Evolutionary conservation across 2,888 invertebrate genomes (phyloP), one percentile per base, ranked within the genome.

Genomic region (Hylaea fasciaria): DNA sequence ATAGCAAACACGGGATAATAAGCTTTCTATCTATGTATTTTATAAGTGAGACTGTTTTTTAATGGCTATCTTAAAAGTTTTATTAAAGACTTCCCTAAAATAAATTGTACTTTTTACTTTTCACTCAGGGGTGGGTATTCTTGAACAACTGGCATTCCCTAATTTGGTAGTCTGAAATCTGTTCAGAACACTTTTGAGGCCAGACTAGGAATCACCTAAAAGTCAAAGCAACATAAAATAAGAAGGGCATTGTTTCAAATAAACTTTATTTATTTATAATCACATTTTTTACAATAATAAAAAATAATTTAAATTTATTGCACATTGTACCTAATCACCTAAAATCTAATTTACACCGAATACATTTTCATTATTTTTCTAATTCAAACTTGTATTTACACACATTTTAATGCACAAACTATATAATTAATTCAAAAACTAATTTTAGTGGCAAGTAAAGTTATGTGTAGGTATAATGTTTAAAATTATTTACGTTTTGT

Each of bases 201-300:
- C 1, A 37, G 11, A 1, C 0, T 2, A 5, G 5, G 22, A 5
- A 5, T 22, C 22, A 22, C 5, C 22, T 13, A 40, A 40, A 40
- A 3, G 40, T 7, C 14, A 40, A 13, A 40, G 40, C 37, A n/a
- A 32, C 22, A 44, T 45, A 17, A 55, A 49, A 56, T 37, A 12
- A 10, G 28, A 57, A n/a, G 11, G 1, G 40, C 17, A 45, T 11
- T 0, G 14, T 40, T 51, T 41, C 40, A 45, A 56, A 56, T 57
- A 47, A 50, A 29, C 52, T 57, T 47, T 64, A 60, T 68, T 68
- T 53, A 65, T 62, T 63, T 39, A n/a, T n/a, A 22, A 55, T 43
- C 37, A 57, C 48, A 61, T 61, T 60, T 57, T 64, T 64, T 65
- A 67, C 61, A 69, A 62, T 64, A 56, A 60, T 64, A 63, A 59